These are phyloP conservation scores for Fulica atra DNA, from an alignment of 2,113 vertebrate species.

Conservation along the genomic window DNA sequence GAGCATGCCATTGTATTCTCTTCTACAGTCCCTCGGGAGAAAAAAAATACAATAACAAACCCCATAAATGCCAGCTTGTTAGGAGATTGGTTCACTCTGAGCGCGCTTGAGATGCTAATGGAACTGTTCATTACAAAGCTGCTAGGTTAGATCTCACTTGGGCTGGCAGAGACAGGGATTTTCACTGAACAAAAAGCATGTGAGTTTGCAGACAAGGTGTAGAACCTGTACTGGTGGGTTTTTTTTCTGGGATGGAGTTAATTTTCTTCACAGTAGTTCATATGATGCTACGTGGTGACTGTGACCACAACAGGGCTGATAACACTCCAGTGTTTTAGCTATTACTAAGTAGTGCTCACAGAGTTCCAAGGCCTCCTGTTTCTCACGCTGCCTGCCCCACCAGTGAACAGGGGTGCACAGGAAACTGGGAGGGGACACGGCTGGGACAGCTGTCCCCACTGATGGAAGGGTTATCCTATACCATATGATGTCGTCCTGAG, in stretches of 20 bases:
- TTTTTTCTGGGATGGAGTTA: background rate
- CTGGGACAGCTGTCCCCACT: background rate
- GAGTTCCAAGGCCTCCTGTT: background rate
- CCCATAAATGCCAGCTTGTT: background rate
- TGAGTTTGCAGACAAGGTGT: background rate
- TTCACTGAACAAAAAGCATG: background rate
- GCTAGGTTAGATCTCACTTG: background rate
- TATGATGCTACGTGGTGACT: background rate
- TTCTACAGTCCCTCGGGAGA: background rate
- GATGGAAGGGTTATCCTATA: background rate
- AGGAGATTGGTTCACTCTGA: background rate
- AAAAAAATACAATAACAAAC: background rate
- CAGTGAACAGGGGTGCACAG: background rate
- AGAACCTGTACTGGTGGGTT: background rate
- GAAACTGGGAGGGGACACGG: background rate
- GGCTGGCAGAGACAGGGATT: background rate
- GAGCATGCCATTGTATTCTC: background rate
- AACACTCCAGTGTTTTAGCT: background rate
- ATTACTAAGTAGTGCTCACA: background rate
- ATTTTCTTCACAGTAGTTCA: background rate
- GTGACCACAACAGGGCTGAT: background rate
- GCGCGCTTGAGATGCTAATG: background rate
- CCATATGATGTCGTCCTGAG: background rate
- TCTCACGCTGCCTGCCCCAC: background rate
- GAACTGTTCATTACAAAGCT: background rate